Base-by-base conservation (phyloP, 2,113 vertebrate genomes). In the Melanerpes aurifrons region DNA sequence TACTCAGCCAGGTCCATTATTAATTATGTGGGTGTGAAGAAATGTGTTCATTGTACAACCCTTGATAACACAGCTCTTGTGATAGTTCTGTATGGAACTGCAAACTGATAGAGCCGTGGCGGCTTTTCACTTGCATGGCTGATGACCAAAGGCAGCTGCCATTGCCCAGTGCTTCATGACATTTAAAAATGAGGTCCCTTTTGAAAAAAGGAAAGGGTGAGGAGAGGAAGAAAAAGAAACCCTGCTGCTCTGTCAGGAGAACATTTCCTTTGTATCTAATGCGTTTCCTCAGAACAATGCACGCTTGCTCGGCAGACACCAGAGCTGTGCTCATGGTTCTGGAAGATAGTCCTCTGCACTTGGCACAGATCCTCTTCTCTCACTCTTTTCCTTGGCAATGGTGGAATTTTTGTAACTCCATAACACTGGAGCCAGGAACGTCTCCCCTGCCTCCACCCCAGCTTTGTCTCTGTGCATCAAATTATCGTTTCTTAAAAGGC, bases 391-490 rank as follows among this genome's bases (percentile, higher is more conserved):
- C 82, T 87, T 91, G 72, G 82, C 79, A 81, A n/a, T 80, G 28
- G 13, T 54, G 48, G 50, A 64, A 66, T 92, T 89, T 87, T 96
- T 91, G 75, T 87, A 64, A 77, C 53, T 92, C 50, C 50, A 7
- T 64, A 81, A 88, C 92, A 72, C 21, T 74, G 83, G 58, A 87
- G 63, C 78, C 78, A 93, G 72, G 56, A 96, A 57, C 77, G 48
- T 86, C 45, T 67, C 22, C 19, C 21, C 8, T 5, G 54, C 22
- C 26, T 29, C 6, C 6, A 10, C 20, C 28, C 37, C 53, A 48
- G 61, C 64, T 83, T 94, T 88, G 50, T 93, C 71, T 92, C 89
- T 85, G 69, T 82, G 77, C 58, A 92, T 95, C 69, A 84, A 78
- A 86, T 95, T 94, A 71, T 62, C 17, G 48, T 92, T 90, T 96